A percentile compares a stretch with the other conserved stretches of the same genome.
phyloP scores from a whole-genome alignment of 2,113 vertebrate species.

The Capreolus pygargus region DNA sequence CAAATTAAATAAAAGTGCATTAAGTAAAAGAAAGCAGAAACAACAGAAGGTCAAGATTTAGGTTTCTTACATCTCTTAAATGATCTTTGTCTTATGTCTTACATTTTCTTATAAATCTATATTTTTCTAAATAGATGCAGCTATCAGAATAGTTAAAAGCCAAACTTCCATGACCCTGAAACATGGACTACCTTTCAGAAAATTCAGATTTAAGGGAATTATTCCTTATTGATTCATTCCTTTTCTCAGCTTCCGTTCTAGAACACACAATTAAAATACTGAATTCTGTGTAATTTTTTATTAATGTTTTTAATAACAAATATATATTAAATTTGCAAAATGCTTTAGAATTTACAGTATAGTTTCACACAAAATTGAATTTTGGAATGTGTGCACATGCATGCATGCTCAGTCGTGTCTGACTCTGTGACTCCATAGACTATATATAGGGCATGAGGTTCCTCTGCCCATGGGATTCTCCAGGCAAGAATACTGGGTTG shows the following conservation, averaged over 20 bases:
- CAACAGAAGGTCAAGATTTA: slow-evolving; percentile 63
- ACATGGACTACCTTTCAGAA: slow-evolving; percentile 28
- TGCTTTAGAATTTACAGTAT: not conserved
- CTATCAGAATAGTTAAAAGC: slow-evolving; percentile 44
- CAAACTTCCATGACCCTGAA: not conserved
- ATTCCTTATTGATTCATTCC: not conserved
- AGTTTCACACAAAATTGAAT: not conserved
- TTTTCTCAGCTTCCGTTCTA: not conserved
- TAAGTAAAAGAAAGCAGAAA: slow-evolving; percentile 55
- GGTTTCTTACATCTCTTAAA: slow-evolving; percentile 59
- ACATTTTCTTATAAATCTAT: slow-evolving; percentile 49
- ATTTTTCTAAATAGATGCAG: slow-evolving; percentile 50
- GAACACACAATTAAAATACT: slow-evolving; percentile 15
- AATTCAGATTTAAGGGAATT: not conserved
- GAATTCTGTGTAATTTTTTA: not conserved
- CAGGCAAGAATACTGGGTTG: not conserved
- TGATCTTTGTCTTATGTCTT: slow-evolving; percentile 57
- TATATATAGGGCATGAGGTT: not conserved
- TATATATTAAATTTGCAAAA: not conserved
- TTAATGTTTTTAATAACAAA: not conserved
- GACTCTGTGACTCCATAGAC: not conserved
- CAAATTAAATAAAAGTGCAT: slow-evolving; percentile 77
- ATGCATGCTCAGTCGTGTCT: not conserved
- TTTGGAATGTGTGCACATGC: not conserved
- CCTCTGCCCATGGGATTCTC: not conserved